Base-by-base conservation (phyloP, 2,888 invertebrate species). In the Cotesia congregata region DNA sequence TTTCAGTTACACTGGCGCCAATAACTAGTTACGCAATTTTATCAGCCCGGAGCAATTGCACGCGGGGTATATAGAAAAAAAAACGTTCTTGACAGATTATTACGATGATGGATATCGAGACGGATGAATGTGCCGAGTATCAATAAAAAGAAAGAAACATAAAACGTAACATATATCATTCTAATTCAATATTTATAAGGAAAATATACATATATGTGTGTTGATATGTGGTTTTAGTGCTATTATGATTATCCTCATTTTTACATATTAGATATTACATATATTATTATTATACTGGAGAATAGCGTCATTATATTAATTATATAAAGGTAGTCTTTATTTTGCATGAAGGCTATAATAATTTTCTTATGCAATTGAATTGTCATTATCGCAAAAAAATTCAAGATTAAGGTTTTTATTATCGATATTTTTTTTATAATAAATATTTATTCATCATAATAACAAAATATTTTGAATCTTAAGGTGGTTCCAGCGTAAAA, bases 11-110 rank as follows among this genome's bases (percentile, higher is more conserved):
- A 75, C 71, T 77, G 77, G 77, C 79, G 77, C 75, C 77, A 70
- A 68, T 38, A 50, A 67, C 38, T 70, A 64, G 72, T 79, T 79
- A 79, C 77, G 79, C 77, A 79, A 79, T 72, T 73, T 77, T 74
- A 77, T 74, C 71, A 76, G 73, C 72, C 72, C 69, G 67, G 60
- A 61, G 74, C 75, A 68, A 79, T 79, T 77, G 77, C 72, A 73
- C 75, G 75, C 69, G 40, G 39, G 67, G 50, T 50, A 50, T 64
- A 72, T 72, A 50, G 6, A 50, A 7, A 65, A 60, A 50, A 65
- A 60, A 30, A 71, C n/a, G 41, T 64, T 67, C 77, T 59, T 30
- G 67, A 79, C 75, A 73, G 79, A 77, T 77, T 65, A 70, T n/a
- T 70, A 67, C 50, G 20, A 79, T 59, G 75, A 67, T 75, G 64